These are phyloP conservation scores for Athalia rosae DNA, from an alignment of 2,888 invertebrate species.

Conservation along the genomic window DNA sequence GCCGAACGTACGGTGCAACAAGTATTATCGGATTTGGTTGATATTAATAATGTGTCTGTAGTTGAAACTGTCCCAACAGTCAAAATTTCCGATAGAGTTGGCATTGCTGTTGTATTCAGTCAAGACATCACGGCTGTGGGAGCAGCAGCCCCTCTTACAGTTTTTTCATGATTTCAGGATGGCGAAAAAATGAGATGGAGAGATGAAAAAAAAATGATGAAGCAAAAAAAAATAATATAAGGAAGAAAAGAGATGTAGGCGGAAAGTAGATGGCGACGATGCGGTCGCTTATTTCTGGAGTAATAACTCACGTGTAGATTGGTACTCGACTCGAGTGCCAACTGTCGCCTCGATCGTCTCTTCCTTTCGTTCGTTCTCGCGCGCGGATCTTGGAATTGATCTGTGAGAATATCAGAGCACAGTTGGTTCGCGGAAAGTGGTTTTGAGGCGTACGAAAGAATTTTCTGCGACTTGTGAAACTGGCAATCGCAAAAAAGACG, in stretches of 20 bases:
- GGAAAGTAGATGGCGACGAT: background rate
- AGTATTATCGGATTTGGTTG: no score
- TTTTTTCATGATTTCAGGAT: background rate
- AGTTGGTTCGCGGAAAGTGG: background rate
- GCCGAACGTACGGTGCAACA: no score
- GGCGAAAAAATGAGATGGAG: background rate
- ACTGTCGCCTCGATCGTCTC: slow-evolving; percentile 19
- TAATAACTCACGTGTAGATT: slow-evolving; percentile 26
- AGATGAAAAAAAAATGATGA: background rate
- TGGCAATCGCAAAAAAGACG: no score
- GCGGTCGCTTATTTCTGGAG: slow-evolving; percentile 20
- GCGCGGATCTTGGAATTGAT: background rate
- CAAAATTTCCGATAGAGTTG: no score
- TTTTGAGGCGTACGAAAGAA: no score
- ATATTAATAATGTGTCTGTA: no score
- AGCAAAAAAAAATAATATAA: slow-evolving; percentile 20
- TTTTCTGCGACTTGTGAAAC: no score
- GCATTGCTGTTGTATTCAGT: no score
- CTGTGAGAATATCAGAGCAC: background rate
- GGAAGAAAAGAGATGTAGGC: background rate
- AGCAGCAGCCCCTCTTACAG: no score
- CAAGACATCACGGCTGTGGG: no score
- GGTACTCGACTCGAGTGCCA: slow-evolving; percentile 32
- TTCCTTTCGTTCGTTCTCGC: slow-evolving; percentile 19
- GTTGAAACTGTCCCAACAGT: no score